Evolutionary conservation across 2,797 vertebrate genomes (phyloP), one percentile per base, ranked within the genome.

Genomic region (Phylloscopus collybita): DNA sequence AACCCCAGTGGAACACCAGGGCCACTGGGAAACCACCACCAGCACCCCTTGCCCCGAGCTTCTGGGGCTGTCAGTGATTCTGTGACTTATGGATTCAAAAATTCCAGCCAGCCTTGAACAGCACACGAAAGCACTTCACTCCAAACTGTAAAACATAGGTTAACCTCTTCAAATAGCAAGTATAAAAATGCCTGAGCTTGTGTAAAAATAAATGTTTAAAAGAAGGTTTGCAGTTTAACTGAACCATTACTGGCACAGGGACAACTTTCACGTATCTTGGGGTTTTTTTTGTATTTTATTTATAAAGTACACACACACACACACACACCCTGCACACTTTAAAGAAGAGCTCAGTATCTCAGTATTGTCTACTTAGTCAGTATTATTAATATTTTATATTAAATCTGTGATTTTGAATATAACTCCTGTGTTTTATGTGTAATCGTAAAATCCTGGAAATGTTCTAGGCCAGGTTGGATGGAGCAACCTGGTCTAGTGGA

Each of bases 201-300:
- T 80, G 62, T 82, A 82, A 95, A 95, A 95, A 51, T 84, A 85
- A 74, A 21, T 79, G 93, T 88, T 86, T 74, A 90, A 93, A 78
- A 85, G 88, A 93, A 91, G 87, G 82, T 95, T 83, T 96, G 86
- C 21, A 18, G 20, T 78, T 78, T 29, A 45, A 17, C 42, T 23
- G n/a, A 81, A 6, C 0, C 1, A 5, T 49, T 51, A 17, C 25
- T 69, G 64, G 27, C 44, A 60, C 14, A n/a, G 34, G 20, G 42
- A 60, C 45, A 34, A 18, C 16, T 18, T 74, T 60, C 36, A 9
- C 90, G 11, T 47, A 5, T 71, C 14, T 64, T 54, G 40, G 34
- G 4, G 0, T 3, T n/a, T 38, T 45, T 66, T 12, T 21, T 26
- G 4, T n/a, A 7, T 60, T 75, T 83, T 45, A 6, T 19, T 3